Conservation (phyloP, 2,113 vertebrate genomes). For the Microtus pennsylvanicus region DNA sequence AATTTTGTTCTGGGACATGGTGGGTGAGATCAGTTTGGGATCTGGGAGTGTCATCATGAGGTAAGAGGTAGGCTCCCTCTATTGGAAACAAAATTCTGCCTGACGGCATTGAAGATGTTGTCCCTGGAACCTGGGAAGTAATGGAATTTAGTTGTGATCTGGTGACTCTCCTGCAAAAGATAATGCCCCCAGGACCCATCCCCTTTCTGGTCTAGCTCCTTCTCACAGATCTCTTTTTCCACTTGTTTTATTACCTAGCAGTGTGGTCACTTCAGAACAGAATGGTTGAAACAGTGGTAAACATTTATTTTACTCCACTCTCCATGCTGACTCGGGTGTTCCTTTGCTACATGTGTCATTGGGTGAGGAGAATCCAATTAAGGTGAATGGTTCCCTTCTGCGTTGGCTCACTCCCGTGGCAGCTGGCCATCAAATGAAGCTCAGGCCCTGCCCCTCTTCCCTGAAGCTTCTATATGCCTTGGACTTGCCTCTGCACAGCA, state of each 20-base stretch:
- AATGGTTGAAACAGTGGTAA: neutral
- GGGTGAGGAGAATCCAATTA: neutral
- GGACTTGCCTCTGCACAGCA: neutral
- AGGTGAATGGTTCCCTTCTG: neutral
- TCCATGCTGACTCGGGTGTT: neutral
- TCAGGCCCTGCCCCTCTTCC: neutral
- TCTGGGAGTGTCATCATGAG: neutral
- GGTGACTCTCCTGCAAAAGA: neutral
- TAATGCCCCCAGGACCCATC: neutral
- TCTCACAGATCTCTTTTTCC: neutral
- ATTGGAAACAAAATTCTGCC: neutral
- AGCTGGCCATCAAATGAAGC: too few relatives aligned
- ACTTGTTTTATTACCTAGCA: neutral
- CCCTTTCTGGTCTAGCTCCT: neutral
- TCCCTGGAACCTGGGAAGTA: neutral
- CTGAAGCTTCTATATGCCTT: accelerated
- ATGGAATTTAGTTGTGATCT: neutral
- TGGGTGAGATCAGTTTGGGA: neutral
- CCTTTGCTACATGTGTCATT: neutral
- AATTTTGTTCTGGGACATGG: neutral
- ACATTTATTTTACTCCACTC: neutral
- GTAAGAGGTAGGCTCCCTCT: neutral
- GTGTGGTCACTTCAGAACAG: neutral
- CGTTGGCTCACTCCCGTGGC: neutral
- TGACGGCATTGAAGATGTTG: neutral